Evolutionary conservation across 2,888 invertebrate species (phyloP), one percentile per base, ranked within the genome.

Genomic region (Ochropleura leucogaster): DNA sequence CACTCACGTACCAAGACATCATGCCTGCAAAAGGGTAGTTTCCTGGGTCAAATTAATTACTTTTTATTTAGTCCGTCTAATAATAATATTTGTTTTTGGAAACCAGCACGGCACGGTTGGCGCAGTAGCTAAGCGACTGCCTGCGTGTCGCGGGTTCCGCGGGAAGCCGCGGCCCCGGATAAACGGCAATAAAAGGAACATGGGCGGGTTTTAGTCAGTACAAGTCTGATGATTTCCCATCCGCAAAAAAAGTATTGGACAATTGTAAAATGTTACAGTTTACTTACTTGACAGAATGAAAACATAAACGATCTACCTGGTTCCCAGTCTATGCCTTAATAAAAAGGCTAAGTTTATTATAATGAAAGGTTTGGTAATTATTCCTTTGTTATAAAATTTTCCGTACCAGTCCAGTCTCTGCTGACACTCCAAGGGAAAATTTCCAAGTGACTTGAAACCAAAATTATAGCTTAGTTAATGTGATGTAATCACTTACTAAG

Each of bases 351-450:
- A 55, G n/a, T 63, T 51, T 14, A 68, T 18, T 8, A 53, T 82
- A 85, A 85, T 85, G 12, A 71, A 78, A 74, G 74, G 83, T 78
- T 78, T 70, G 3, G 14, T 70, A 67, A 80, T 62, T 10, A 64
- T 44, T 20, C 5, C 10, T 6, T n/a, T 69, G 60, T 60, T 49
- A 62, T 60, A 72, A 63, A 79, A 79, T 83, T 83, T 83, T 83
- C 85, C 85, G 63, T 16, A 8, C 18, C 0, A 1, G 0, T 18
- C 20, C 3, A 30, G 3, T 46, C 46, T 10, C 0, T 46, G 67
- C 53, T 46, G 55, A 9, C 10, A 68, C 4, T 12, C 51, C 30
- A 0, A 8, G 72, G 77, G 82, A 74, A 73, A 72, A 62, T 67
- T 74, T 77, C 55, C 85, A 30, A 62, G 59, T 12, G 7, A 40